These are phyloP conservation scores for Melipona beecheii DNA, from an alignment of 2,888 invertebrate species.

Conservation along the genomic window DNA sequence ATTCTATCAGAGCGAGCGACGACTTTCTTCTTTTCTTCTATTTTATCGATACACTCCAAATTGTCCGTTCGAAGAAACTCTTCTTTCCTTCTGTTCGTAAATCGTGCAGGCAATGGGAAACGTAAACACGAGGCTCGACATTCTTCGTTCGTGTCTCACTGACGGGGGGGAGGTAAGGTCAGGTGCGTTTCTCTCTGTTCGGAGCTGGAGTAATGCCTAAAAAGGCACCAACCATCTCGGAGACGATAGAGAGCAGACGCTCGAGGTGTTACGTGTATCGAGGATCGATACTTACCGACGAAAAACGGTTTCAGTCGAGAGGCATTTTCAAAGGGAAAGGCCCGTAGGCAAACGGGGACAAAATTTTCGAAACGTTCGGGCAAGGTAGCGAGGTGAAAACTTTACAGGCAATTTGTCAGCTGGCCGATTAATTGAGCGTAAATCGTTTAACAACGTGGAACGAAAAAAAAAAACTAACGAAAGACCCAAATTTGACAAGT, in stretches of 20 bases:
- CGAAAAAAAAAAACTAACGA: slow-evolving; percentile 38
- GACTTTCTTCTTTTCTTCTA: background rate
- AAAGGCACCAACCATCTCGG: slow-evolving; percentile 14
- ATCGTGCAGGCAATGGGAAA: slow-evolving; percentile 20
- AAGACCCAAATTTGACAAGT: slow-evolving; percentile 18
- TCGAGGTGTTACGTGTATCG: slow-evolving; percentile 2
- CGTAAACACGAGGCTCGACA: slow-evolving; percentile 29
- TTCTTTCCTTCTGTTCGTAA: slow-evolving; percentile 24
- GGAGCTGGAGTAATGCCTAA: slow-evolving; percentile 16
- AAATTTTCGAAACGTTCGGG: slow-evolving; percentile 16
- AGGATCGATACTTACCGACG: slow-evolving; percentile 28
- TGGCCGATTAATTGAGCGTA: slow-evolving; percentile 29
- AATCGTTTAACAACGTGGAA: slow-evolving; percentile 29
- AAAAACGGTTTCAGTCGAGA: background rate
- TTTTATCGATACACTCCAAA: background rate
- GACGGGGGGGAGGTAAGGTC: slow-evolving; percentile 29
- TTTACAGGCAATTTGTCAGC: slow-evolving; percentile 35
- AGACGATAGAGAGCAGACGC: background rate
- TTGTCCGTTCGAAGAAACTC: background rate
- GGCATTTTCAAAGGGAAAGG: background rate
- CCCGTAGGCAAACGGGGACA: background rate
- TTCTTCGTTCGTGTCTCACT: slow-evolving; percentile 46
- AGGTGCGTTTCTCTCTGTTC: slow-evolving; percentile 44
- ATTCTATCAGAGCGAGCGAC: background rate
- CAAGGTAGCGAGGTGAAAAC: background rate